Evolutionary conservation across 2,888 invertebrate species (phyloP), one percentile per base, ranked within the genome.

Genomic region (Eristalinus sepulchralis): DNA sequence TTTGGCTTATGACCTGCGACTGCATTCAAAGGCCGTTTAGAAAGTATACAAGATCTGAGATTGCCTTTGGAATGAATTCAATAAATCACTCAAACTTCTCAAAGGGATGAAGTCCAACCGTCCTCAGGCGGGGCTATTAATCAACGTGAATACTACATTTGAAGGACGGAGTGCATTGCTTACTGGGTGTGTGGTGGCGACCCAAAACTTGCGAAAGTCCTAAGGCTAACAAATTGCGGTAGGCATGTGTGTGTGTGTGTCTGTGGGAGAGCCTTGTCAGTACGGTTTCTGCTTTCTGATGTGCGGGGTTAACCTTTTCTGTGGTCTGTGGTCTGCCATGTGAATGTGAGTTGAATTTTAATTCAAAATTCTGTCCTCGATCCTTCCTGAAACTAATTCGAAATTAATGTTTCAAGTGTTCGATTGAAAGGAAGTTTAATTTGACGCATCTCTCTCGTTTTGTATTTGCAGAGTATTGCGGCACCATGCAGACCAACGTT

Each of bases 401-500:
- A 47, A 47, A 47, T 47, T 47, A 47, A 47, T 47, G 27, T 8
- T 47, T 17, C 4, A 47, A 17, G 8, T 8, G 47, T 34, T 34
- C 0, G 5, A 8, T 47, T 47, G 1, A n/a, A 47, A 47, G 8
- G 0, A n/a, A 13, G 17, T 47, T 47, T 17, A 1, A 8, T 0
- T 0, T 17, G 6, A 17, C n/a, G 39, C 6, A 8, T 24, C 20
- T 57, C 20, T 33, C 11, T 66, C 11, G 22, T 60, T 60, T 66
- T 59, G 20, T 67, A 27, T 33, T 39, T 78, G 2, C 64, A 78
- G 82, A 78, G 34, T 68, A 68, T 70, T 33, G 17, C 6, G 1
- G 20, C 59, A 91, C 82, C 88, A 96, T 96, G 96, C 96, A 96
- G 94, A 96, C 96, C 47, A 96, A 96, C 92, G 96, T 96, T 89